Percentiles rank a stretch among this genome's conserved stretches.
These are phyloP conservation scores for Zaprionus bogoriensis DNA, from an alignment of 2,888 invertebrate genomes.

Conservation along the genomic window DNA sequence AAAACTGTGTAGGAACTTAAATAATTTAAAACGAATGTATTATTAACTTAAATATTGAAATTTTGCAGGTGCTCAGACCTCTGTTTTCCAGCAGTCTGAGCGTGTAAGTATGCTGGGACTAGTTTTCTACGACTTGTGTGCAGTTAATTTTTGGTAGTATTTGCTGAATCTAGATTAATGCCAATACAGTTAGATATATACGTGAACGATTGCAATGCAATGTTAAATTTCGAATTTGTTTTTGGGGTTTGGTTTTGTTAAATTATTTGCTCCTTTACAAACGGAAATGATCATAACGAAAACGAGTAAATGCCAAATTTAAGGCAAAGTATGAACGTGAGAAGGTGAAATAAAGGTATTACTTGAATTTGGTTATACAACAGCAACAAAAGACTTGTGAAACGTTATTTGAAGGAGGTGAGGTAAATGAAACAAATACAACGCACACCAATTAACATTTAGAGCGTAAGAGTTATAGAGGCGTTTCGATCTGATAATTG, in stretches of 20 bases:
- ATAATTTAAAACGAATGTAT: slow-evolving; percentile 16
- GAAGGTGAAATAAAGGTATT: slow-evolving; percentile 1
- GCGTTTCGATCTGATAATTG: slow-evolving; percentile 17
- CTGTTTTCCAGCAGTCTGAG: neutral
- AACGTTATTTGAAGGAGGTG: slow-evolving; percentile 24
- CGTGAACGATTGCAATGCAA: slow-evolving; percentile 38
- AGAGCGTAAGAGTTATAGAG: slow-evolving; percentile 55
- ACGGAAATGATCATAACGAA: slow-evolving; percentile 40
- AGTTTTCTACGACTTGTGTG: slow-evolving; percentile 60
- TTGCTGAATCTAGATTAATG: slow-evolving; percentile 39
- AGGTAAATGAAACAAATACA: slow-evolving; percentile 57
- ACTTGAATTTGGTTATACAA: slow-evolving; percentile 15
- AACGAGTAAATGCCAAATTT: slow-evolving; percentile 44
- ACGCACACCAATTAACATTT: slow-evolving; percentile 75
- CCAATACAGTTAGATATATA: slow-evolving; percentile 30
- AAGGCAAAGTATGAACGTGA: neutral
- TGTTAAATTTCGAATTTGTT: slow-evolving; percentile 26
- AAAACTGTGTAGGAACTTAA: slow-evolving; percentile 25
- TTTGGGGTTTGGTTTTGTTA: neutral
- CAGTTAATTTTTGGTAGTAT: slow-evolving; percentile 56
- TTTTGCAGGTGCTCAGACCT: neutral
- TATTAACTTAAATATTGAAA: slow-evolving; percentile 16
- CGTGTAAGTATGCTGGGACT: slow-evolving; percentile 13
- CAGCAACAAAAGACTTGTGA: slow-evolving; percentile 15
- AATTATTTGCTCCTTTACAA: slow-evolving; percentile 28